Base-by-base conservation (phyloP, 2,888 invertebrate genomes). In the Diadegma fenestrale region DNA sequence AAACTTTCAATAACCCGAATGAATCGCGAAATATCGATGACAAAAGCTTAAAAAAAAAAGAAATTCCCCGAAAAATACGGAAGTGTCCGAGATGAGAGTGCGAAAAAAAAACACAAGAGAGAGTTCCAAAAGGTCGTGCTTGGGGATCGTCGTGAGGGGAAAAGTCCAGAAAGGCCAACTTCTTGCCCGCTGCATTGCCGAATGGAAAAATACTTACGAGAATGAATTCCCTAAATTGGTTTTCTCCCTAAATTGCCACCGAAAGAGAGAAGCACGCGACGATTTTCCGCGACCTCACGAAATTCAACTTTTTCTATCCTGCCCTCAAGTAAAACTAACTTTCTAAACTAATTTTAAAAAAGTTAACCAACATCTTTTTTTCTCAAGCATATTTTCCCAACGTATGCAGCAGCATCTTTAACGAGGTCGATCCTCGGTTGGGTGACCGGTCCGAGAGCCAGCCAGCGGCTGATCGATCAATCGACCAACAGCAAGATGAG, bases 221-320 rank as follows among this genome's bases (percentile, higher is more conserved):
- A 63, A 80, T 41, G 80, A 76, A 45, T 37, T 66, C n/a, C n/a
- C n/a, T n/a, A n/a, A 77, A 77, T 54, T 84, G 72, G 72, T 84
- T 80, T 77, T 80, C 80, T 66, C 72, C 17, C 84, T 12, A 19
- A 72, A 76, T 64, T 58, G 37, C 66, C 69, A 48, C 69, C 78
- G 68, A 69, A 79, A 64, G 58, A 22, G 12, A 26, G 7, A 58
- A 58, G 58, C 5, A 4, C 37, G 7, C 37, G 37, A 58, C 7
- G 26, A 26, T 12, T 26, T 58, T 58, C 2, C 3, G 12, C 66
- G 41, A 22, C 26, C 54, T n/a, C 64, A 48, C 10, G 45, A 43
- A 54, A 37, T 51, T 71, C 45, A 45, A n/a, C 19, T 1, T 64
- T 71, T 71, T 71, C 37, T 71, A 51, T 30, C 26, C 0, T 71